Conservation (phyloP, 2,797 vertebrate species). For the Cuculus canorus region DNA sequence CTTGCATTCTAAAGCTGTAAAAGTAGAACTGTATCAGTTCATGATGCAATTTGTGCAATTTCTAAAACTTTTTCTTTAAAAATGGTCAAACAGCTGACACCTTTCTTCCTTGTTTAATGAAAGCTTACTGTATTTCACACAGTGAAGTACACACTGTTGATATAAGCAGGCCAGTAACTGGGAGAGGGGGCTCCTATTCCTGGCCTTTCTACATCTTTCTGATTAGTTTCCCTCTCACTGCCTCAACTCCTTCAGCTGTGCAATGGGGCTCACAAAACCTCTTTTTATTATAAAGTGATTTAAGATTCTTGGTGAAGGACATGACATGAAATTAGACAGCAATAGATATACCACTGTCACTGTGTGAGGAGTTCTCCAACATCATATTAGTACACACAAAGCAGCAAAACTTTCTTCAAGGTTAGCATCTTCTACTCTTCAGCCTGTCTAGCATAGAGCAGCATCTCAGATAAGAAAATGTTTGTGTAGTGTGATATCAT, state of each 20-base stretch:
- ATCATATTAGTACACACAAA: background rate
- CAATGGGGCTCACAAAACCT: background rate
- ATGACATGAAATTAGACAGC: background rate
- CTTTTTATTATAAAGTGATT: background rate
- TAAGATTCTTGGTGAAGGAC: background rate
- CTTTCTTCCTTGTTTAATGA: background rate
- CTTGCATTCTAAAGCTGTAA: background rate
- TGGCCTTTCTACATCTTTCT: background rate
- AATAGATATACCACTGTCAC: background rate
- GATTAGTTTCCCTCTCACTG: background rate
- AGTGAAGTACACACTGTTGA: background rate
- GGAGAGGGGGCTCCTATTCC: background rate
- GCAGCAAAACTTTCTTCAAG: background rate
- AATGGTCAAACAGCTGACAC: background rate
- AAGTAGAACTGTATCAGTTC: background rate
- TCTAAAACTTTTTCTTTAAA: background rate
- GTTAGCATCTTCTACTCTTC: conserved; percentile 1
- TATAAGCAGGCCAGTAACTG: background rate
- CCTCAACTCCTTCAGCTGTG: background rate
- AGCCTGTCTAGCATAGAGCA: background rate
- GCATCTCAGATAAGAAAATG: conserved; percentile 2
- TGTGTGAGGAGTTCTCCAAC: background rate
- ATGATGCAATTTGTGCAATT: background rate
- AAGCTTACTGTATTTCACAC: background rate
- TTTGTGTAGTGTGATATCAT: background rate